These are phyloP conservation scores for Leptinotarsa tumamoca DNA, from an alignment of 2,888 invertebrate species.

Conservation along the genomic window DNA sequence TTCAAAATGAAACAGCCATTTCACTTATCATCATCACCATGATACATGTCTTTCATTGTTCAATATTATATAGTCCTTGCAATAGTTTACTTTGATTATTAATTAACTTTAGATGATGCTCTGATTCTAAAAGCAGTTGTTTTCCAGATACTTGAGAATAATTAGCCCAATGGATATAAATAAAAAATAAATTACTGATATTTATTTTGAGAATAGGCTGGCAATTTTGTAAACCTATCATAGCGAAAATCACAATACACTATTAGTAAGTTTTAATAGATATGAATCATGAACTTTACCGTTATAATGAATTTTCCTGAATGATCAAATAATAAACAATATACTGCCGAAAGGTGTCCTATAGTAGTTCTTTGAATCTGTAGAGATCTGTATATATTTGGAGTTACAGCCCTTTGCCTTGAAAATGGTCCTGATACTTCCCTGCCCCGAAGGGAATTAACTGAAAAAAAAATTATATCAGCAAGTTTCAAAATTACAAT, in stretches of 20 bases:
- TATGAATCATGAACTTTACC: conserved; percentile 65
- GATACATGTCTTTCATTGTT: too few species aligned
- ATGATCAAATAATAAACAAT: conserved; percentile 94
- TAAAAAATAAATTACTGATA: too few species aligned
- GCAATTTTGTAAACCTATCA: too few species aligned
- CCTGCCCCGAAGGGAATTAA: conserved; percentile 74
- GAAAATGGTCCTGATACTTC: conserved; percentile 77
- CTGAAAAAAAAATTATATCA: conserved; percentile 60
- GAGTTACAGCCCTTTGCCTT: conserved; percentile 66
- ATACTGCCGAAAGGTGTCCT: conserved; percentile 97
- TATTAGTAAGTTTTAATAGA: too few species aligned
- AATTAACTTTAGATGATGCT: too few species aligned
- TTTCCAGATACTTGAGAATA: too few species aligned
- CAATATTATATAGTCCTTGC: too few species aligned
- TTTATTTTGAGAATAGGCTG: too few species aligned
- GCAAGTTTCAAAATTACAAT: not conserved
- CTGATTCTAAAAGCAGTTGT: too few species aligned
- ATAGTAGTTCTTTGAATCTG: conserved; percentile 84
- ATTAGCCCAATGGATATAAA: too few species aligned
- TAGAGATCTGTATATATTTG: conserved; percentile 75
- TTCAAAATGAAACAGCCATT: conserved; percentile 7
- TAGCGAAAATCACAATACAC: too few species aligned
- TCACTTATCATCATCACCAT: conserved; percentile 17
- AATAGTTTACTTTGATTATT: too few species aligned
- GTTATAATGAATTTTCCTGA: conserved; percentile 93